Base-by-base conservation (phyloP, 2,797 vertebrate species). In the Pempheris klunzingeri region DNA sequence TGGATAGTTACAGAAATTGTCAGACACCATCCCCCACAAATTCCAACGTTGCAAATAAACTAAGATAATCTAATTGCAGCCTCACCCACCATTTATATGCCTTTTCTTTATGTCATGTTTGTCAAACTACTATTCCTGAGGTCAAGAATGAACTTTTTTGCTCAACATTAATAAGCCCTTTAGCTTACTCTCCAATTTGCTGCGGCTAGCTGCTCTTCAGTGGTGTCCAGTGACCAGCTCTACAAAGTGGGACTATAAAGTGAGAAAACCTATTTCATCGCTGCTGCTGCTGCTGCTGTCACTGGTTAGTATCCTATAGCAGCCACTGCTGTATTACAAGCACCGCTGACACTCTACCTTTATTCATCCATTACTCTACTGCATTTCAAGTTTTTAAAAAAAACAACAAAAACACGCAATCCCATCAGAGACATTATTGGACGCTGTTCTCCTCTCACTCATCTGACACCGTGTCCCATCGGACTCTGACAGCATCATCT, bases 381-480 rank as follows among this genome's bases (percentile, higher is more conserved):
- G 34, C 24, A 47, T 2, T 65, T 77, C 36, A 39, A 24, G 36
- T 34, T 52, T 24, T 3, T 32, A 53, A 60, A 12, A 55, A n/a
- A 18, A 63, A 64, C 28, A 30, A n/a, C n/a, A n/a, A n/a, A n/a
- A 13, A 61, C 44, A 53, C 13, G 20, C 34, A 54, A 67, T 34
- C 63, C 74, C 78, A 54, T 39, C 67, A 62, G 72, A 80, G 58
- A 57, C 44, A 77, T 82, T 83, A 81, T 89, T 86, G 58, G 85
- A 78, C 50, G 46, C 41, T 62, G 55, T 57, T 71, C 46, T 60
- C 4, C 5, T 54, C 58, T 60, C 17, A 2, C 28, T 62, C 64
- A 18, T 72, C 18, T 0, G 28, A 79, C 65, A 60, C 74, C 39
- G 3, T 32, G 46, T 79, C 82, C 78, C 78, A 41, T 7, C 2